Evolutionary conservation across 2,113 vertebrate genomes (phyloP).

Genomic region (Dromiciops gliroides): DNA sequence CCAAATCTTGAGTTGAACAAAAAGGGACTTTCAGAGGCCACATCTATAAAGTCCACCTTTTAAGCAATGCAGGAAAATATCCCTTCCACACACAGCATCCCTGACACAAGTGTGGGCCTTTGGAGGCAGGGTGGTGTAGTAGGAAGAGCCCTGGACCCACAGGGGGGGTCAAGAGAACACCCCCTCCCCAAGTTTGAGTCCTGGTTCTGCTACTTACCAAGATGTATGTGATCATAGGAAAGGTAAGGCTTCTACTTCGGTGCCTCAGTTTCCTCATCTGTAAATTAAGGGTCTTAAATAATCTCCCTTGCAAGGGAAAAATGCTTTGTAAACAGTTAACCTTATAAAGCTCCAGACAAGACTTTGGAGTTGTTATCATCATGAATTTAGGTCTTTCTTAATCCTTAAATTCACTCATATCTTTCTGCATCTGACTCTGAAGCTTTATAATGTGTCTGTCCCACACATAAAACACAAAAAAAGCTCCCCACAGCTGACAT

Average conservation of each 20-base stretch:
- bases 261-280: not conserved
- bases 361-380: not conserved
- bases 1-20: not conserved
- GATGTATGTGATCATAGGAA: not conserved
- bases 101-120: not conserved
- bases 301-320: not conserved
- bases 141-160: not conserved
- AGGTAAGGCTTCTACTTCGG: not conserved
- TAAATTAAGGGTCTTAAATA: not conserved
- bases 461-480: not conserved
- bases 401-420: not conserved
- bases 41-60: not conserved
- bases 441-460: conserved; percentile 10
- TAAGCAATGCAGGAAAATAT: not conserved
- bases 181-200: not conserved
- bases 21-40: not conserved
- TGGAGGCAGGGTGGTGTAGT: not conserved
- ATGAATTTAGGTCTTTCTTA: not conserved
- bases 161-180: not conserved
- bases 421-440: not conserved
- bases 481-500: not conserved
- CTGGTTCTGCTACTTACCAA: not conserved
- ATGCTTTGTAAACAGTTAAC: not conserved
- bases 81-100: not conserved
- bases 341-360: not conserved